phyloP scores from a whole-genome alignment of 2,113 vertebrate genomes.

The Solea senegalensis region DNA sequence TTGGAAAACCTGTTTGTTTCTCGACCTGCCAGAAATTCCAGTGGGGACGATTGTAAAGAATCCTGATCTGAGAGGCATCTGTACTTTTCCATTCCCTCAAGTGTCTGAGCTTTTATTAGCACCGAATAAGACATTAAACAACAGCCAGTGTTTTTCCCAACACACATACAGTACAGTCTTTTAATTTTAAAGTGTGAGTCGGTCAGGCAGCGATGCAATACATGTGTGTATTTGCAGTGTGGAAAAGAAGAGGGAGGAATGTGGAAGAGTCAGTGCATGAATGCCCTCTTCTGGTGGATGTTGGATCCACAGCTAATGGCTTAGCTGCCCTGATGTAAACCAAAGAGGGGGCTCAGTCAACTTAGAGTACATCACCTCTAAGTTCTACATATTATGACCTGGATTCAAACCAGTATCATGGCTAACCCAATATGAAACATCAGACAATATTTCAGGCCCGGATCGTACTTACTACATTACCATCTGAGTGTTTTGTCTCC shows the following conservation, averaged over 20 bases:
- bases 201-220: constrained; percentile 25
- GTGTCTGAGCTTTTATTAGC: constrained; percentile 2
- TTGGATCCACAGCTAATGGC: constrained; percentile 4
- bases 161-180: background rate
- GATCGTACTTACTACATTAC: too few species aligned
- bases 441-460: too few species aligned
- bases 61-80: constrained; percentile 33
- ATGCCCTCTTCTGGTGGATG: constrained; percentile 76
- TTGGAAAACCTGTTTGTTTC: constrained; percentile 51
- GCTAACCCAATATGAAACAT: too few species aligned
- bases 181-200: background rate
- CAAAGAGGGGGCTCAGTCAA: background rate
- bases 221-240: background rate
- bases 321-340: background rate
- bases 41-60: constrained; percentile 7
- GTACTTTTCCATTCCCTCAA: constrained; percentile 56
- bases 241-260: background rate
- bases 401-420: too few species aligned
- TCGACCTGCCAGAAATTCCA: constrained; percentile 10
- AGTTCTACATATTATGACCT: too few species aligned
- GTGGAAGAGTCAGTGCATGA: constrained; percentile 40
- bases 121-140: constrained; percentile 1
- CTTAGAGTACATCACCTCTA: too few species aligned
- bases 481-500: too few species aligned
- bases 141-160: constrained; percentile 4